A percentile compares a stretch with the other conserved stretches of the same genome.
Conservation (phyloP, 2,888 invertebrate species). For the Harpagoxenus sublaevis region DNA sequence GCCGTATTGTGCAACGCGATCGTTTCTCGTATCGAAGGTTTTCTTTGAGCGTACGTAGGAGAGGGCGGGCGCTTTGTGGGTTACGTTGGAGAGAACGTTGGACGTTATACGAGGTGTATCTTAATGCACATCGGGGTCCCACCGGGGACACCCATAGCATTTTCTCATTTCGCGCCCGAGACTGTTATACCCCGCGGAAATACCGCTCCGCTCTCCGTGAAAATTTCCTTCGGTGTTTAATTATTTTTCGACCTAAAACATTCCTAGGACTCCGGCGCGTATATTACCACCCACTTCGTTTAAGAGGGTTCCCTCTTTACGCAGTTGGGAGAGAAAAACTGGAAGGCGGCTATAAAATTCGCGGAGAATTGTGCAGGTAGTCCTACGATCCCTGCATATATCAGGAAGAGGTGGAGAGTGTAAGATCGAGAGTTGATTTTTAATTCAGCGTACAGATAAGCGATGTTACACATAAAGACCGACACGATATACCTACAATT, state of each 20-base stretch:
- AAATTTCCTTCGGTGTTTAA: slow-evolving; percentile 48
- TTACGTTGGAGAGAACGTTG: slow-evolving; percentile 22
- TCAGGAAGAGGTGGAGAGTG: background rate
- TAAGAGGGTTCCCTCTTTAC: slow-evolving; percentile 11
- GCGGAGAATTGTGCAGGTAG: too few species aligned
- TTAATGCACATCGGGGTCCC: slow-evolving; percentile 33
- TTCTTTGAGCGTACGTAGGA: slow-evolving; percentile 27
- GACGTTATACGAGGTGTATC: slow-evolving; percentile 32
- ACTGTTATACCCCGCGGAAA: slow-evolving; percentile 40
- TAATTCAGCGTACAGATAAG: background rate
- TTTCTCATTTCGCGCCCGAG: slow-evolving; percentile 46
- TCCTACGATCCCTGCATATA: background rate
- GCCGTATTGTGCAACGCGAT: slow-evolving; percentile 68
- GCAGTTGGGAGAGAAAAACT: background rate
- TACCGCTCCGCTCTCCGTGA: slow-evolving; percentile 7
- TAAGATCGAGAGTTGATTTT: slow-evolving; percentile 1
- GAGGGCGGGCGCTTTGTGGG: slow-evolving; percentile 27
- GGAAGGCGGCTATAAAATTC: background rate
- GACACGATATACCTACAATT: background rate
- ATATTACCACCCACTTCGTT: slow-evolving; percentile 27
- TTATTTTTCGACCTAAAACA: slow-evolving; percentile 40
- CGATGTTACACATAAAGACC: background rate
- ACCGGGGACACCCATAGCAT: slow-evolving; percentile 26
- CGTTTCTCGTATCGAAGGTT: slow-evolving; percentile 53
- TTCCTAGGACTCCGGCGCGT: slow-evolving; percentile 10